Evolutionary conservation across 2,797 vertebrate genomes (phyloP).

Genomic region (Pristis pectinata): DNA sequence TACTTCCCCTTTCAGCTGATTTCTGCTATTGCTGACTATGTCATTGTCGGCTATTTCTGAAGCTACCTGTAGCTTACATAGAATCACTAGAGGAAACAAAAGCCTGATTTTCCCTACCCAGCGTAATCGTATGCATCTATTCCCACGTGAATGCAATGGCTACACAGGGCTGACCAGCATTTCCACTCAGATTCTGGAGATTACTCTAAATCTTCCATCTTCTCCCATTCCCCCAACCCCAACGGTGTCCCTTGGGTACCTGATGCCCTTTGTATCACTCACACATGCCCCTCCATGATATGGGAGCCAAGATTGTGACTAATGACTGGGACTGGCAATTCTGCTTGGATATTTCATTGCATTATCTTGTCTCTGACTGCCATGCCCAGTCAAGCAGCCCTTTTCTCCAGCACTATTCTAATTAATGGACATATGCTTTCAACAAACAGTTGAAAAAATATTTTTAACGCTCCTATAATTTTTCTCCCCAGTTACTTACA

Average conservation of each 20-base stretch:
- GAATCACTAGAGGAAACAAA: not conserved
- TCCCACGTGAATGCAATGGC: not conserved
- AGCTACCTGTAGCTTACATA: not conserved
- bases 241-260: no score
- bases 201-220: not conserved
- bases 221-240: not conserved
- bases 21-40: not conserved
- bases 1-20: not conserved
- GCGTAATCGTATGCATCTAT: not conserved
- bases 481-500: not conserved
- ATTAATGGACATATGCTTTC: no score
- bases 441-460: no score
- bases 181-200: no score
- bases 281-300: no score
- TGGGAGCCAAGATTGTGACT: no score
- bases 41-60: not conserved
- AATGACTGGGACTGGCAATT: no score
- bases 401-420: no score
- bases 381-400: no score
- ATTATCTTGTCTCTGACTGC: no score
- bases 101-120: not conserved
- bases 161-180: not conserved
- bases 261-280: no score
- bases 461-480: not conserved
- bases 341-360: no score